Percentiles rank a stretch among this genome's conserved stretches.
phyloP scores from a whole-genome alignment of 1,140 invertebrate species.

The Orussus abietinus region DNA sequence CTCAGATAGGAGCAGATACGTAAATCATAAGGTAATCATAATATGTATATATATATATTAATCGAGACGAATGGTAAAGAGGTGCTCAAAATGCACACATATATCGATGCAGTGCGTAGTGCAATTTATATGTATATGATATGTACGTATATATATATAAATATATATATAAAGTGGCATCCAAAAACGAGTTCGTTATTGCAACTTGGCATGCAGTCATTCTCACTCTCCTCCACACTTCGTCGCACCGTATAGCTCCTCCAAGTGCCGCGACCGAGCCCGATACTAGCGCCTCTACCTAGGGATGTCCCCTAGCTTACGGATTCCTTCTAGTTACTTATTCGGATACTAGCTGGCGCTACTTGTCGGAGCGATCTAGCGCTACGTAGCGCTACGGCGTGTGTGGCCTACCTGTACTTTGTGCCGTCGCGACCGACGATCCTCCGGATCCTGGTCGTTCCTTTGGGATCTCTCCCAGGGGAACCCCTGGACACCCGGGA shows the following conservation, averaged over 20 bases:
- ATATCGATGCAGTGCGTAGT: constrained; percentile 55
- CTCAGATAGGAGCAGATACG: constrained; percentile 38
- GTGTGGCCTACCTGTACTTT: constrained; percentile 53
- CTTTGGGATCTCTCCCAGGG: no score
- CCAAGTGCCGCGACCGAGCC: constrained; percentile 18
- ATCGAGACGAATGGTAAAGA: constrained; percentile 51
- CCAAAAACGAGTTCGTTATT: constrained; percentile 51
- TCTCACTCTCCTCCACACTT: constrained; percentile 56
- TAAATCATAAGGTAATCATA: constrained; percentile 41
- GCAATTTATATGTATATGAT: constrained; percentile 53
- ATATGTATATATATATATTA: not conserved
- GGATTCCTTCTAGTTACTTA: constrained; percentile 11
- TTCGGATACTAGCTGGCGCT: constrained; percentile 40
- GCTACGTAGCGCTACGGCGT: constrained; percentile 37
- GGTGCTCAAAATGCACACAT: constrained; percentile 55
- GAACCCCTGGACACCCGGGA: no score
- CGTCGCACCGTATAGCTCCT: no score
- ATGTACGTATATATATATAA: constrained; percentile 43
- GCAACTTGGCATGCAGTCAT: constrained; percentile 54
- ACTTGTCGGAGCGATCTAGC: constrained; percentile 48
- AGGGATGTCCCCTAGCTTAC: constrained; percentile 2
- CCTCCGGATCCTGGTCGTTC: no score
- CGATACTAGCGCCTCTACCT: constrained; percentile 16
- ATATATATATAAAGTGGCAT: constrained; percentile 52
- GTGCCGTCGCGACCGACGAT: constrained; percentile 34